Conservation (phyloP, 2,888 invertebrate species). For the Pristionchus fissidentatus region DNA sequence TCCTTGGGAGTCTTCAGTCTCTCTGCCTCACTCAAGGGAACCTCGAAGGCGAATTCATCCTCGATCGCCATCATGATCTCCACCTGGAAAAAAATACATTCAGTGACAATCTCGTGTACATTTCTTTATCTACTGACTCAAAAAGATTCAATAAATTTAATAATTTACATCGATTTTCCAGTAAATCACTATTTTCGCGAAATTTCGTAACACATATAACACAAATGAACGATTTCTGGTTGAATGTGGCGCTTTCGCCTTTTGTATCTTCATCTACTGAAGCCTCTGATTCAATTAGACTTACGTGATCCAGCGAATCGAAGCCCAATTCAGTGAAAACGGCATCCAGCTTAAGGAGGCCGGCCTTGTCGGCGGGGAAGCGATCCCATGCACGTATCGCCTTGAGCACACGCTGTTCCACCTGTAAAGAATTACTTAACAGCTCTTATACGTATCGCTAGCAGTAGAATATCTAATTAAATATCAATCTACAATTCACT, state of each 20-base stretch:
- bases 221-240: no score
- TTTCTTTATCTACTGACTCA: neutral
- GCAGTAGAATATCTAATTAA: no score
- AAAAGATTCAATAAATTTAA: neutral
- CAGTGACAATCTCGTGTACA: neutral
- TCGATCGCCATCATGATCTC: constrained; percentile 99
- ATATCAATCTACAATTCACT: no score
- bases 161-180: no score
- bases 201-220: no score
- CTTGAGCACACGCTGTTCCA: constrained; percentile 72
- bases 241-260: neutral
- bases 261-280: constrained; percentile 10
- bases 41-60: constrained; percentile 88
- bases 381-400: constrained; percentile 74
- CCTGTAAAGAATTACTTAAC: constrained; percentile 68
- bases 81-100: constrained; percentile 79
- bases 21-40: constrained; percentile 63
- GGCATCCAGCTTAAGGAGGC: constrained; percentile 57
- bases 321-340: constrained; percentile 64
- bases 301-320: constrained; percentile 66
- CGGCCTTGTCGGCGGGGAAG: constrained; percentile 70
- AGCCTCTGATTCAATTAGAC: no score
- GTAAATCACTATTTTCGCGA: no score
- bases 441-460: no score
- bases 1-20: constrained; percentile 59